A percentile compares a stretch with the other conserved stretches of the same genome.
phyloP scores from a whole-genome alignment of 64 coral and sea anemone species.

The Acropora yongei region DNA sequence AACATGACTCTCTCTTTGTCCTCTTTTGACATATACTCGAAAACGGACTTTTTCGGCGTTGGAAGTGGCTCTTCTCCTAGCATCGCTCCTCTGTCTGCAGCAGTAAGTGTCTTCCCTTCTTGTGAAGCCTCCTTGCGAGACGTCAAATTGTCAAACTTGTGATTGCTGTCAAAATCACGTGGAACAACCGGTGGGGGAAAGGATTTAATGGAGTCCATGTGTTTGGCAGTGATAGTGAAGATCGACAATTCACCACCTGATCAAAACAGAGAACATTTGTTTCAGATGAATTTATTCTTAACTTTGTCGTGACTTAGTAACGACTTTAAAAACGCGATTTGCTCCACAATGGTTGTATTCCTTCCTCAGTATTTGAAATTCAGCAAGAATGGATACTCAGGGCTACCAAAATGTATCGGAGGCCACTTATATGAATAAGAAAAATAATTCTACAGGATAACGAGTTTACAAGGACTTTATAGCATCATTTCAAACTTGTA shows the following conservation, averaged over 20 bases:
- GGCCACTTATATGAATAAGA: no score
- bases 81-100: slow-evolving; percentile 66
- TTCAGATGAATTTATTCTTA: background rate
- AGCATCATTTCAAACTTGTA: no score
- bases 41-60: slow-evolving; percentile 80
- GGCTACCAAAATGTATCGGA: no score
- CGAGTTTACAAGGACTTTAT: no score
- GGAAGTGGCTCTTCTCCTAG: slow-evolving; percentile 70
- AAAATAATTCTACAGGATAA: no score
- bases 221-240: slow-evolving; percentile 59
- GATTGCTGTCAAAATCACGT: slow-evolving; percentile 52
- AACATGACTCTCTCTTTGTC: slow-evolving; percentile 73
- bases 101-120: slow-evolving; percentile 54
- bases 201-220: slow-evolving; percentile 53
- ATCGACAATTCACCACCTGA: slow-evolving; percentile 85
- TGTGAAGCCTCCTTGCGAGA: background rate
- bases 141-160: slow-evolving; percentile 1
- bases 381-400: no score
- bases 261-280: background rate
- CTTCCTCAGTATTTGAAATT: no score
- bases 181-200: slow-evolving; percentile 79
- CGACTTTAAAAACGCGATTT: no score
- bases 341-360: no score
- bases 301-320: no score
- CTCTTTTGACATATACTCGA: slow-evolving; percentile 81